These are phyloP conservation scores for Madoqua kirkii DNA, from an alignment of 2,113 vertebrate genomes.

Conservation along the genomic window DNA sequence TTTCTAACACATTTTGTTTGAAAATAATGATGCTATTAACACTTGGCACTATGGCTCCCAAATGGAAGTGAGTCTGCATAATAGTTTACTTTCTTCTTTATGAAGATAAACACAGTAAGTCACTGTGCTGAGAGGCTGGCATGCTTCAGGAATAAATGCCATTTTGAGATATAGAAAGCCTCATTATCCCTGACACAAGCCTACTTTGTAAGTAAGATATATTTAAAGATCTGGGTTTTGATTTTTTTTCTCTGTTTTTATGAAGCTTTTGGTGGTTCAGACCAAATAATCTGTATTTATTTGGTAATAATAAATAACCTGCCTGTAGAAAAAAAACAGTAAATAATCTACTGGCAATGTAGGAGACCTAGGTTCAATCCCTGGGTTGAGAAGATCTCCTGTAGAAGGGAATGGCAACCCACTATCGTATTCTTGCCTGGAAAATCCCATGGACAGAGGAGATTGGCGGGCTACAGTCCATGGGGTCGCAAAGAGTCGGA, in stretches of 20 bases:
- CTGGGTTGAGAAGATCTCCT: not conserved
- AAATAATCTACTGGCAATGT: not conserved
- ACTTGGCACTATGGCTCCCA: constrained; percentile 40
- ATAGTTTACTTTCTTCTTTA: constrained; percentile 42
- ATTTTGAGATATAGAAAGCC: not conserved
- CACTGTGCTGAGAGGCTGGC: constrained; percentile 5
- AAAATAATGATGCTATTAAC: constrained; percentile 57
- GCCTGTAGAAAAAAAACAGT: not conserved
- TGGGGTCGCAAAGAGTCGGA: not conserved
- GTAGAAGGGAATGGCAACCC: not conserved
- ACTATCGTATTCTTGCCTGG: not conserved
- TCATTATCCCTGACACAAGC: not conserved
- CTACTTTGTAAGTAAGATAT: not conserved
- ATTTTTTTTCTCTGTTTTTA: not conserved
- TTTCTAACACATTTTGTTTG: constrained; percentile 47
- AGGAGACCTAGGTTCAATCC: not conserved
- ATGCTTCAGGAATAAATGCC: constrained; percentile 10
- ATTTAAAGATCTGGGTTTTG: not conserved
- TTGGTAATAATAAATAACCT: not conserved
- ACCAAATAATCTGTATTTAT: not conserved
- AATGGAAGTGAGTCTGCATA: constrained; percentile 42
- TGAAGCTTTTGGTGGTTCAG: not conserved
- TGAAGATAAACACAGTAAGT: constrained; percentile 50
- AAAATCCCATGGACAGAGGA: not conserved
- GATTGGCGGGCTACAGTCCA: not conserved